Base-by-base conservation (phyloP, 2,113 vertebrate species). In the Rhinolophus ferrumequinum region DNA sequence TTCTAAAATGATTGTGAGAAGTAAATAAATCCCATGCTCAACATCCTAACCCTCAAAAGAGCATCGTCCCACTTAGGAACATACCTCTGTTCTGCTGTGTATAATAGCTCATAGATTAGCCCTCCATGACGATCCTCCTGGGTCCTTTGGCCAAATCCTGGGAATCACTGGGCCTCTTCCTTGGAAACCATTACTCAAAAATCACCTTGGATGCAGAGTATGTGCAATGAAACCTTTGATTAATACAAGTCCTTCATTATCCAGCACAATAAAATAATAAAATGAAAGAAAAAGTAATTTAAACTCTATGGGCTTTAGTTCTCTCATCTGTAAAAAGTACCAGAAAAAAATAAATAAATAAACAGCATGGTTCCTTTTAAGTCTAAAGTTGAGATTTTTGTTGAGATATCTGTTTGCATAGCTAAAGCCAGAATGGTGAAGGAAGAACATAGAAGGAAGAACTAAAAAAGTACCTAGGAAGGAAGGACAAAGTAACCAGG, bases 181-280 rank as follows among this genome's bases (percentile, higher is more conserved):
- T 72, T 93, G 35, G 38, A 94, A 94, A 56, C 54, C 8, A 60
- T 90, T 62, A 75, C 76, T 95, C 50, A 87, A 60, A 76, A 92
- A 93, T 88, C 62, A 91, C 12, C 76, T 60, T 69, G 50, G 13
- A 75, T 35, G 50, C 10, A 82, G 28, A 69, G 16, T 41, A 79
- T 70, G 81, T 83, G 41, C 15, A 90, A 60, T 70, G 54, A 95
- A 95, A 60, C 18, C 70, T 94, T 72, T 90, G 73, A 75, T 95
- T 93, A 88, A 73, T 70, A 47, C 47, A 79, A 93, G 28, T 91
- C 84, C 54, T 81, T 85, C 9, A 11, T 41, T 93, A 80, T 69
- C 69, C 44, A 88, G 52, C 24, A 86, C 6, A 85, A 90, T 90
- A 64, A 84, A 69, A 88, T 47, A 76, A 64, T 80, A 93, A 97